Percentiles rank a stretch among this genome's conserved stretches.
These are phyloP conservation scores for Mycalesis mineus DNA, from an alignment of 2,888 invertebrate species.

Conservation along the genomic window DNA sequence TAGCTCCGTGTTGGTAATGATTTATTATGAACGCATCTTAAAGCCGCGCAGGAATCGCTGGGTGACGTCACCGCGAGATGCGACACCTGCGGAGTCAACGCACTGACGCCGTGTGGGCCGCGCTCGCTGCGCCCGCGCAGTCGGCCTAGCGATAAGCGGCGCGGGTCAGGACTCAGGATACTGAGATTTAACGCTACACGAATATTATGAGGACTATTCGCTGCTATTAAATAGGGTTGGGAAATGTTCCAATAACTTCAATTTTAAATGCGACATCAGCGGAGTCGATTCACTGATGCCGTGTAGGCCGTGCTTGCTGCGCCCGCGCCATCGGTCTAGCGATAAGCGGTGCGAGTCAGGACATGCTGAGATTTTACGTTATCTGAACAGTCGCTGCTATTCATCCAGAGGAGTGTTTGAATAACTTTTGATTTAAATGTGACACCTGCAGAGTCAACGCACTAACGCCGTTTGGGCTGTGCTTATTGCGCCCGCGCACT, in stretches of 20 bases:
- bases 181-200: conserved; percentile 15
- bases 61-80: conserved; percentile 47
- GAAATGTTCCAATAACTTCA: too few species aligned
- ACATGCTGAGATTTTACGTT: conserved; percentile 15
- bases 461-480: conserved; percentile 36
- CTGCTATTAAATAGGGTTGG: too few species aligned
- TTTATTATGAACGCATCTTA: conserved; percentile 29
- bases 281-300: conserved; percentile 46
- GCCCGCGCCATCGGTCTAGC: conserved; percentile 32
- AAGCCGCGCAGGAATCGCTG: conserved; percentile 41
- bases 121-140: conserved; percentile 26
- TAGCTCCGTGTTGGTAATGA: neutral
- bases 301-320: conserved; percentile 32
- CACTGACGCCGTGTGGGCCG: conserved; percentile 38
- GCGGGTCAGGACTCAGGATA: conserved; percentile 16
- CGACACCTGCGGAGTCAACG: conserved; percentile 54
- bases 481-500: conserved; percentile 23
- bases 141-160: conserved; percentile 31
- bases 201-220: neutral
- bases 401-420: too few species aligned
- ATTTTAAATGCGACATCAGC: conserved; percentile 49
- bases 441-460: conserved; percentile 54
- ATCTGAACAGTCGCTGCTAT: neutral
- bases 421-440: too few species aligned
- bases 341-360: conserved; percentile 26